Evolutionary conservation across 2,113 vertebrate species (phyloP).

Genomic region (Lathamus discolor): DNA sequence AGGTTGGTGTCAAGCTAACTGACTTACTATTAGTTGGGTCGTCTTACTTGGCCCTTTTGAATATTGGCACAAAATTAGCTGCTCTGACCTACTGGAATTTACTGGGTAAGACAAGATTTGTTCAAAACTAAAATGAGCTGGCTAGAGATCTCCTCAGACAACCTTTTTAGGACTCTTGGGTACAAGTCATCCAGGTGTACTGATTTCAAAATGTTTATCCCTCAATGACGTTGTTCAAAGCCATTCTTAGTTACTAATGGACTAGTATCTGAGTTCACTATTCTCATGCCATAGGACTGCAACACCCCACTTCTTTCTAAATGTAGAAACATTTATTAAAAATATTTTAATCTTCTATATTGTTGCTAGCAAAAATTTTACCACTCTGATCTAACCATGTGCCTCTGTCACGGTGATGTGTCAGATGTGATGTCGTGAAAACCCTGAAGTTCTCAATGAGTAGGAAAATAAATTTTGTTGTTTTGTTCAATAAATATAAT

Average conservation of each 20-base stretch:
- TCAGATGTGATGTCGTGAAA: not conserved
- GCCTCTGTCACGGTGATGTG: not conserved
- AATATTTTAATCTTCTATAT: not conserved
- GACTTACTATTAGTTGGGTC: not conserved
- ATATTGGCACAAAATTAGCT: not conserved
- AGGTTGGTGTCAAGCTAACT: not conserved
- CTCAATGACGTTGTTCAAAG: conserved; percentile 17
- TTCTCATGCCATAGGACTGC: not conserved
- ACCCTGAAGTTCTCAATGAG: not conserved
- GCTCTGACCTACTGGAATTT: not conserved
- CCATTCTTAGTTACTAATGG: conserved; percentile 10
- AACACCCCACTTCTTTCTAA: not conserved
- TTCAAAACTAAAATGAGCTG: not conserved
- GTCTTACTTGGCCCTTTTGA: not conserved
- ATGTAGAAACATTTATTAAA: not conserved
- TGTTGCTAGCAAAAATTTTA: not conserved
- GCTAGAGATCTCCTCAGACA: not conserved
- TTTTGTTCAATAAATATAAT: not conserved
- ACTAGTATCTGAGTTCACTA: not conserved
- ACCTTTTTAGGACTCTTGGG: conserved; percentile 16
- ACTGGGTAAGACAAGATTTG: not conserved
- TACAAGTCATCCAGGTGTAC: not conserved
- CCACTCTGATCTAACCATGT: not conserved
- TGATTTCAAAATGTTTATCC: conserved; percentile 23
- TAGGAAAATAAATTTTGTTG: not conserved